A percentile compares a stretch with the other conserved stretches of the same genome.
Conservation (phyloP, 2,888 invertebrate species). For the Acrobasis consociella region DNA sequence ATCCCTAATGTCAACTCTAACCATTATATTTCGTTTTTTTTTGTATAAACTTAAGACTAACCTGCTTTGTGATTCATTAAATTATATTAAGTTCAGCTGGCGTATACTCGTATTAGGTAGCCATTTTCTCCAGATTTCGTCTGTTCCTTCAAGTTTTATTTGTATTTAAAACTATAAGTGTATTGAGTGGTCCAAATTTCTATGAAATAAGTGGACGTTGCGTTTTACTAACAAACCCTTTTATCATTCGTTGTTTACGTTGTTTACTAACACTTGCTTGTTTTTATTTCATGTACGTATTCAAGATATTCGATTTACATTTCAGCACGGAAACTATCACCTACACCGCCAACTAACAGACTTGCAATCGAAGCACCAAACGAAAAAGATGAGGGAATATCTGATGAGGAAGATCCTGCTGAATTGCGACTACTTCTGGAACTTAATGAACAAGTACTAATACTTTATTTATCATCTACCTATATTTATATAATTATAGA, state of each 20-base stretch:
- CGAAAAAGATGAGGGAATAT: conserved; percentile 88
- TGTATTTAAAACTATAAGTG: conserved; percentile 36
- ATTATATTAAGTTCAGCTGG: conserved; percentile 44
- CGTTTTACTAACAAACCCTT: conserved; percentile 31
- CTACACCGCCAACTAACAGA: conserved; percentile 85
- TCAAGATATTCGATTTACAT: conserved; percentile 29
- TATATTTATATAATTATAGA: no score
- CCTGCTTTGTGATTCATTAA: conserved; percentile 57
- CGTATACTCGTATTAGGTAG: conserved; percentile 67
- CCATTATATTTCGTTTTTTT: conserved; percentile 39
- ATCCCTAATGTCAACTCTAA: conserved; percentile 34
- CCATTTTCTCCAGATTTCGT: conserved; percentile 79
- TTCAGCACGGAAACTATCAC: conserved; percentile 87
- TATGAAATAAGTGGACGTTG: conserved; percentile 29
- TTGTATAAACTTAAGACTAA: conserved; percentile 58
- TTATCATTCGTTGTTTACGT: conserved; percentile 28
- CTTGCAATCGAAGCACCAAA: conserved; percentile 85
- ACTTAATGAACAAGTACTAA: conserved; percentile 89
- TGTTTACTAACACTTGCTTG: conserved; percentile 28
- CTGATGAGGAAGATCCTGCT: conserved; percentile 91
- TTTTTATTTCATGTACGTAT: not conserved
- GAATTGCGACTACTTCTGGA: conserved; percentile 93
- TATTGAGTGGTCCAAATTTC: conserved; percentile 33
- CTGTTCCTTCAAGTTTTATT: conserved; percentile 25
- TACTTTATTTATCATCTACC: conserved; percentile 1